Evolutionary conservation across 1,140 invertebrate genomes (phyloP).

Genomic region (Andrena cerasifolii): DNA sequence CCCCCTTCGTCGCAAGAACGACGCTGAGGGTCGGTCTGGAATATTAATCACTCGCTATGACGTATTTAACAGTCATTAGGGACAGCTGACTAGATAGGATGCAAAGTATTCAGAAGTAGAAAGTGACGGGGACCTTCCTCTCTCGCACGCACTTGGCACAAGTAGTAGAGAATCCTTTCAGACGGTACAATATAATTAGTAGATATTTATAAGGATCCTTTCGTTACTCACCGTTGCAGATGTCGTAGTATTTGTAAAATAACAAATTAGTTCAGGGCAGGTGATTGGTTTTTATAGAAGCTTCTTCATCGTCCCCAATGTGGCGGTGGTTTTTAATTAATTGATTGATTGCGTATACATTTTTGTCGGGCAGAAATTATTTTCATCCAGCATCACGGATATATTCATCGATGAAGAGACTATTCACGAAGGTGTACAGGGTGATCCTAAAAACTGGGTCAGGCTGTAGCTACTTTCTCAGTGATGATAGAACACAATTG

Average conservation of each 20-base stretch:
- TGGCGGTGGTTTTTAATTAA: no score
- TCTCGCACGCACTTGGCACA: slow-evolving; percentile 18
- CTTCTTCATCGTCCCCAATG: no score
- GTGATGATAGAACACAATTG: no score
- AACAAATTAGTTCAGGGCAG: neutral
- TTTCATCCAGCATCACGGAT: neutral
- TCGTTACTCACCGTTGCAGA: neutral
- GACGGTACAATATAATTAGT: slow-evolving; percentile 9
- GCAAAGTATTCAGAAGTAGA: slow-evolving; percentile 36
- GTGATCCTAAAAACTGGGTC: neutral
- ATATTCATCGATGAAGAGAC: neutral
- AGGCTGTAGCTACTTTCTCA: no score
- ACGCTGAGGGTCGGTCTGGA: slow-evolving; percentile 23
- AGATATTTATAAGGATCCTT: slow-evolving; percentile 1
- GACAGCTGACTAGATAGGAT: slow-evolving; percentile 45
- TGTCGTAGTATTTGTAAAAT: neutral
- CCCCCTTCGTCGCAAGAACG: neutral
- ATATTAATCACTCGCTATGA: slow-evolving; percentile 66
- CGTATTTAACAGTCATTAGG: slow-evolving; percentile 61
- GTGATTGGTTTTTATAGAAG: neutral
- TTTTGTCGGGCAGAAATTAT: no score
- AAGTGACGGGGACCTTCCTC: slow-evolving; percentile 41
- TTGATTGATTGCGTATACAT: no score
- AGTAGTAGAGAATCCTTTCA: slow-evolving; percentile 40
- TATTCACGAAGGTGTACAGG: neutral